Conservation (phyloP, 2,888 invertebrate species). For the Idaea dimidiata region DNA sequence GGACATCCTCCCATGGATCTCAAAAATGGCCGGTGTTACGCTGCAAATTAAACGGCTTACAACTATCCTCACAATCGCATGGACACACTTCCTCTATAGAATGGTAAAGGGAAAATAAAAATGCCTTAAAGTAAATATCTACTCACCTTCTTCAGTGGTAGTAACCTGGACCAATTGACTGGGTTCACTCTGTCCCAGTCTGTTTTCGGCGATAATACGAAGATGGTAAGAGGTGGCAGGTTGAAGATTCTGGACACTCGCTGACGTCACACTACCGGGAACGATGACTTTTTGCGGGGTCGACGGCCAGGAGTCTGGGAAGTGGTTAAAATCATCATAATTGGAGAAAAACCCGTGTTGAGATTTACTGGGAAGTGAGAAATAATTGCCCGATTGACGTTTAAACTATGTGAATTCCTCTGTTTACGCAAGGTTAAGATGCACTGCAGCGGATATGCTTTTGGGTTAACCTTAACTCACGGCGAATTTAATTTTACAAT, state of each 20-base stretch:
- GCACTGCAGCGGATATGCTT: no score
- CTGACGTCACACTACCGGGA: slow-evolving; percentile 90
- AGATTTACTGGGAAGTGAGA: neutral
- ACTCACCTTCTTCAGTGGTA: slow-evolving; percentile 88
- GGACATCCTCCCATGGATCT: no score
- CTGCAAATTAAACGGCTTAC: no score
- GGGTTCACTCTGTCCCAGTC: slow-evolving; percentile 92
- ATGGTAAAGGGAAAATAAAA: neutral
- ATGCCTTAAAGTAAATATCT: neutral
- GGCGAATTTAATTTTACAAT: no score
- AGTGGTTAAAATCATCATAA: neutral
- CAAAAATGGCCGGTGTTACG: no score
- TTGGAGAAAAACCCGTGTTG: neutral
- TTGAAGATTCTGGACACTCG: slow-evolving; percentile 89
- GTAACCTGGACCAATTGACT: slow-evolving; percentile 93
- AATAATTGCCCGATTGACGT: neutral
- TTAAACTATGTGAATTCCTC: neutral
- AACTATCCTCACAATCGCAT: no score
- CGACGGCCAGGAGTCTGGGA: slow-evolving; percentile 89
- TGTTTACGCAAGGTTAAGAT: no score
- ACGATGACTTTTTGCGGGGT: slow-evolving; percentile 91
- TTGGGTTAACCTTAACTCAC: no score
- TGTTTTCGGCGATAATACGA: slow-evolving; percentile 93
- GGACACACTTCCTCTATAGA: no score
- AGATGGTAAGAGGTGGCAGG: slow-evolving; percentile 94